Base-by-base conservation (phyloP, 2,113 vertebrate genomes). In the Tretioscincus oriximinensis region DNA sequence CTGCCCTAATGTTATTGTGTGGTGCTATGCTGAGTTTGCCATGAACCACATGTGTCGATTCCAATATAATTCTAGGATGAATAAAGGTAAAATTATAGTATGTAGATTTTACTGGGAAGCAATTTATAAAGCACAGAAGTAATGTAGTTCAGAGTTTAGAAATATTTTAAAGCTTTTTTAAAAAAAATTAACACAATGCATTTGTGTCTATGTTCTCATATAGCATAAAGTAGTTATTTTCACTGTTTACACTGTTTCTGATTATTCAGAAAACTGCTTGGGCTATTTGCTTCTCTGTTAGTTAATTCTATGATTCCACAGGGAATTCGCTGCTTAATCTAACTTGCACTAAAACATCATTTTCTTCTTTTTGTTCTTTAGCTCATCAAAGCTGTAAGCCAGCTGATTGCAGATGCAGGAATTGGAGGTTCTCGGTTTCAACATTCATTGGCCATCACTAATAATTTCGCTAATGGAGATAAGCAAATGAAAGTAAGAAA, bases 321-420 rank as follows among this genome's bases (percentile, higher is more conserved):
- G 45, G 79, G 73, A 68, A 81, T 84, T 80, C 20, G n/a, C 7
- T 45, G 20, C 58, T 73, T 71, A 60, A 9, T 20, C 79, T 84
- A 41, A 41, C 81, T 60, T 80, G 54, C 81, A 35, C 80, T 91
- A 26, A 80, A 77, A 74, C 20, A 12, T 7, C 77, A 78, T 54
- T 68, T 9, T 7, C 2, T 6, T 80, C 64, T 2, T n/a, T 45
- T 78, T 74, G 67, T 58, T 73, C 85, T 87, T 12, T 89, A 99
- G 98, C 97, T 99, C 80, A 99, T 99, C 92, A 99, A 99, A 87
- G 97, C 97, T 2, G 98, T 99, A 79, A 99, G 98, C 90, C 98
- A 99, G 94, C 87, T 99, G 92, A 99, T 99, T 86, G 98, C 98
- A 0, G 98, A 99, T 70, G 97, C 96, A 1, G 98, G 97, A n/a